phyloP scores from a whole-genome alignment of 2,797 vertebrate species.

The Cheirogaleus major region DNA sequence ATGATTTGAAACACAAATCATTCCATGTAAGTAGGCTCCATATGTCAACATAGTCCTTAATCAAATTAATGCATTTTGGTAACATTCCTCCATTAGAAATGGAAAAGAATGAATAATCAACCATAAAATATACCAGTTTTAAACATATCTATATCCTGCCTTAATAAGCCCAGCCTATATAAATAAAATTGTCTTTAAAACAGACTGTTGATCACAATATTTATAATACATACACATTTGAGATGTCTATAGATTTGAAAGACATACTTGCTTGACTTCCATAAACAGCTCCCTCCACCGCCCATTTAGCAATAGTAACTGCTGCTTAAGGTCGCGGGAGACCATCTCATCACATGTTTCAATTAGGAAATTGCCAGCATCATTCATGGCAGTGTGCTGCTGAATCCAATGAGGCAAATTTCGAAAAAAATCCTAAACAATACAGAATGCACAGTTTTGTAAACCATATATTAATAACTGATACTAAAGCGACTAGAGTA shows the following conservation, averaged over 20 bases:
- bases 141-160: background rate
- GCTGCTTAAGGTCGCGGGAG: slow-evolving; percentile 97
- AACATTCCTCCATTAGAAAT: background rate
- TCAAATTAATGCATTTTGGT: background rate
- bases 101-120: background rate
- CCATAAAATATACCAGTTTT: background rate
- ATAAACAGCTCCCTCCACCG: slow-evolving; percentile 98
- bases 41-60: slow-evolving; percentile 21
- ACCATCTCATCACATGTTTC: slow-evolving; percentile 97
- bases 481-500: background rate
- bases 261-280: slow-evolving; percentile 96
- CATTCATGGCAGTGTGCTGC: slow-evolving; percentile 98
- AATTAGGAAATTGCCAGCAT: slow-evolving; percentile 98
- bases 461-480: background rate
- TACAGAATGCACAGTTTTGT: background rate
- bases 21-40: background rate
- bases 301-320: slow-evolving; percentile 95
- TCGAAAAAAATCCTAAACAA: slow-evolving; percentile 94
- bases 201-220: background rate
- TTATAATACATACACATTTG: background rate
- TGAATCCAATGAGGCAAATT: slow-evolving; percentile 98
- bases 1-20: background rate
- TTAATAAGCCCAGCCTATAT: background rate
- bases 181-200: background rate
- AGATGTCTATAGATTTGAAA: background rate